Evolutionary conservation across 2,113 vertebrate species (phyloP).

Genomic region (Speoplatyrhinus poulsoni): DNA sequence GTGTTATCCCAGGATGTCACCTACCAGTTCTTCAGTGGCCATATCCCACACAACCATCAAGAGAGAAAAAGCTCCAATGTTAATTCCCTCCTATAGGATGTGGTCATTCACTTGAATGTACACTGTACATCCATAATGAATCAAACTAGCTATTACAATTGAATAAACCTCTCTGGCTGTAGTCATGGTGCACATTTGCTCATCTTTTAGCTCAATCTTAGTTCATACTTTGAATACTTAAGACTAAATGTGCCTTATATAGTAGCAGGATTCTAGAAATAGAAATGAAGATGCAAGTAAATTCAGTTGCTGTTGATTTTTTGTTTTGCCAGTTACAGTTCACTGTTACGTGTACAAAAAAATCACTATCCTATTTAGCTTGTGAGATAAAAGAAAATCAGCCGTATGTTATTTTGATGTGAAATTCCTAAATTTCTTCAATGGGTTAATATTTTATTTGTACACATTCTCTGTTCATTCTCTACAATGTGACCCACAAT

Average conservation of each 20-base stretch:
- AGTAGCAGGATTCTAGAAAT: not conserved
- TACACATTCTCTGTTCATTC: too few species aligned
- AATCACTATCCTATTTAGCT: too few species aligned
- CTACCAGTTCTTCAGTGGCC: not conserved
- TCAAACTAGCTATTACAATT: constrained; percentile 1
- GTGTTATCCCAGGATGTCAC: not conserved
- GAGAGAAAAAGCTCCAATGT: not conserved
- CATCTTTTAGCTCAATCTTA: constrained; percentile 28
- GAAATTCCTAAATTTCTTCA: too few species aligned
- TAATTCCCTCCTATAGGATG: constrained; percentile 11
- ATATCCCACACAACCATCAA: constrained; percentile 5
- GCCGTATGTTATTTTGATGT: too few species aligned
- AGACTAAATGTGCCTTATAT: constrained; percentile 1
- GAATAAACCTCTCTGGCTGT: constrained; percentile 8
- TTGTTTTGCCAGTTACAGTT: too few species aligned
- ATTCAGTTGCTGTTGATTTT: too few species aligned
- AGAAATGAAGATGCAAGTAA: too few species aligned
- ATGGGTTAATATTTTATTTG: too few species aligned
- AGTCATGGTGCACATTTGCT: constrained; percentile 24
- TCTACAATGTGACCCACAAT: too few species aligned
- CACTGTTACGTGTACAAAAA: too few species aligned
- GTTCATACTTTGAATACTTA: constrained; percentile 1
- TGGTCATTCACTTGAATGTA: constrained; percentile 9
- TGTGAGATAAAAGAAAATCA: too few species aligned
- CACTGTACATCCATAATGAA: constrained; percentile 2